Percentiles rank a stretch among this genome's conserved stretches.
Evolutionary conservation across 2,888 invertebrate species (phyloP).

Genomic region (Dysmachus trigonus): DNA sequence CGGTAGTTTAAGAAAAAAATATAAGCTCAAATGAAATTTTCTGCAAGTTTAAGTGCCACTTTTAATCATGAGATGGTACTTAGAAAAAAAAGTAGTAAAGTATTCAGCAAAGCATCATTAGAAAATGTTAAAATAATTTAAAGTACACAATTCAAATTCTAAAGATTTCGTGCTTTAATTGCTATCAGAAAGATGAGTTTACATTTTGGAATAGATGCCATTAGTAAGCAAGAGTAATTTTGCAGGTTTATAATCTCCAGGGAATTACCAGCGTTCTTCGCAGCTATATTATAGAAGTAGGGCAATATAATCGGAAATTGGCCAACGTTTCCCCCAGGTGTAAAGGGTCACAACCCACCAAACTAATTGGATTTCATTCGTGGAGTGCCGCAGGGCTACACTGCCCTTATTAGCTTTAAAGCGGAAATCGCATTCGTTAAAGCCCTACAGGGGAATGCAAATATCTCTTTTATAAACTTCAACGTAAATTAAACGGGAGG

Average conservation of each 20-base stretch:
- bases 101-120: too few species aligned
- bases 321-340: neutral
- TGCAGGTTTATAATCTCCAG: neutral
- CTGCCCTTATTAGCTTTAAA: neutral
- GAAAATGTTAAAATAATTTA: neutral
- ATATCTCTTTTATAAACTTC: neutral
- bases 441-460: neutral
- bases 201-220: neutral
- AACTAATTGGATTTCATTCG: neutral
- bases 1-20: neutral
- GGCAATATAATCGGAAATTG: neutral
- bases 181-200: neutral
- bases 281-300: neutral
- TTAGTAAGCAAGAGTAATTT: neutral
- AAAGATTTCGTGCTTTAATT: neutral
- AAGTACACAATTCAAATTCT: neutral
- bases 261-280: neutral
- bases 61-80: neutral
- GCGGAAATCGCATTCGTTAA: neutral
- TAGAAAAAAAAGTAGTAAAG: too few species aligned
- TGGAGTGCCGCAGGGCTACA: neutral
- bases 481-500: constrained; percentile 3
- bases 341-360: neutral
- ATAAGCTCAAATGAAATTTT: too few species aligned
- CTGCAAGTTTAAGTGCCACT: too few species aligned